Base-by-base conservation (phyloP, 2,888 invertebrate species). In the Eubasilissa splendida region DNA sequence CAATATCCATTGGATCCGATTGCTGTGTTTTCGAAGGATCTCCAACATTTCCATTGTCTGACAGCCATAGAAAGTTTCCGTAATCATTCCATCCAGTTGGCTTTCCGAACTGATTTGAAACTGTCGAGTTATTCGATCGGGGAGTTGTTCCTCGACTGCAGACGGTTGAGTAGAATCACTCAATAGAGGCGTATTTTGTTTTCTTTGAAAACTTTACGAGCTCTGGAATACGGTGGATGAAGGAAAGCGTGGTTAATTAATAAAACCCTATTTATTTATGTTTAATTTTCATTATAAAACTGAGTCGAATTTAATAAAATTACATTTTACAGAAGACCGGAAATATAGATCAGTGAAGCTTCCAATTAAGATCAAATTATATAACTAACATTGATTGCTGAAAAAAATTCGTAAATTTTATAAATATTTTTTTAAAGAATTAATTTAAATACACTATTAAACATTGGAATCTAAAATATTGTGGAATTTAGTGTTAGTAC, bases 51-150 rank as follows among this genome's bases (percentile, higher is more conserved):
- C 66, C 56, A 79, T 75, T 79, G 79, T 79, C 66, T 68, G 68
- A 14, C 33, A 73, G 66, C 59, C 75, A 58, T 76, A 58, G 76
- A 76, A 80, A 70, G 74, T 79, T 79, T 50, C 54, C 68, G 68
- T 80, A 70, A 76, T 66, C 76, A 76, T 80, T 70, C 76, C 63
- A 73, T 66, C 68, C 68, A 59, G 59, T 58, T 76, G 76, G 76
- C 66, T 70, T 76, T 53, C n/a, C 14, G 50, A 68, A 10, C 52
- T 50, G 50, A 68, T 68, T 68, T n/a, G n/a, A 52, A 68, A 14
- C 50, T 68, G 8, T 50, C 10, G 33, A 33, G 63, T 33, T 33
- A 63, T 50, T 52, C 68, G 68, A 52, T 42, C 14, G 9, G 58
- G 52, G 31, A 52, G 65, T 50, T 9, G 22, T 22, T 4, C 60